Conservation (phyloP, 2,113 vertebrate species). For the human region DNA sequence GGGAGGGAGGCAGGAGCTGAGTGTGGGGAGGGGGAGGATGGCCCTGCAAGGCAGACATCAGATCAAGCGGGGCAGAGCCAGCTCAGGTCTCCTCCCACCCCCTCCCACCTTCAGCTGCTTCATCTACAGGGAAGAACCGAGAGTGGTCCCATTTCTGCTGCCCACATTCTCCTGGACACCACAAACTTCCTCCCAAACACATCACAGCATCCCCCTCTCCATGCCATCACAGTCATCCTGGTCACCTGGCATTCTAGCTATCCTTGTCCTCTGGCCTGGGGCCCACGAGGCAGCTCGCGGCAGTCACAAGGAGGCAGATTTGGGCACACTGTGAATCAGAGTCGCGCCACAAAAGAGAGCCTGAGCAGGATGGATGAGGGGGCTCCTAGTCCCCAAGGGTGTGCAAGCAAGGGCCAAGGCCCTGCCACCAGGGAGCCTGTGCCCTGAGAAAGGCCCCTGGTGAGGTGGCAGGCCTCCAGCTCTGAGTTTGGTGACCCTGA, state of each 20-base stretch:
- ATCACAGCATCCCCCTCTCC: background rate
- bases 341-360: background rate
- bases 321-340: background rate
- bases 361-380: background rate
- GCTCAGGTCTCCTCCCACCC: background rate
- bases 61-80: background rate
- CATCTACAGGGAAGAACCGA: background rate
- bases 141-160: fast-evolving
- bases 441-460: background rate
- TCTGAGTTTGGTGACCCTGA: background rate
- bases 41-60: background rate
- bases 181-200: background rate
- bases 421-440: background rate
- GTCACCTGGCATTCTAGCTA: background rate
- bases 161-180: background rate
- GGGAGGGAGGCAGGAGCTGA: background rate
- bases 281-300: background rate
- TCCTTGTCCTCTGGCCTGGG: background rate
- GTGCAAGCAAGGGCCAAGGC: background rate
- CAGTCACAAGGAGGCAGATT: background rate
- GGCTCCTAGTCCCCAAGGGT: background rate
- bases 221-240: background rate
- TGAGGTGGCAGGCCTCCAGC: background rate
- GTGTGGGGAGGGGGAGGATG: background rate
- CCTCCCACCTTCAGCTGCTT: background rate